Evolutionary conservation across 2,888 invertebrate species (phyloP).

Genomic region (Diplazon laetatorius): DNA sequence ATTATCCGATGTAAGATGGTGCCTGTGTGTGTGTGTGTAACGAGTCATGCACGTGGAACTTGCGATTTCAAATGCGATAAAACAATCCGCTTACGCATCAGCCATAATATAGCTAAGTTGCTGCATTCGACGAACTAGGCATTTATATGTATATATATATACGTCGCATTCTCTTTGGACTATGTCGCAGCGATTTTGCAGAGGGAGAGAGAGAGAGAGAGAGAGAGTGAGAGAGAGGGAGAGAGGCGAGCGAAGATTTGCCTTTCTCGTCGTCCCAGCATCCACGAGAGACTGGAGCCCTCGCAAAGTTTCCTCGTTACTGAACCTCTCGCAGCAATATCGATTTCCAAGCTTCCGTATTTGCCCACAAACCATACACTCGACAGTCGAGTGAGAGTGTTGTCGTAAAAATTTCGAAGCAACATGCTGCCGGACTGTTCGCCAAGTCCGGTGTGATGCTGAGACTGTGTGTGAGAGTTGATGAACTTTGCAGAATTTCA

Average conservation of each 20-base stretch:
- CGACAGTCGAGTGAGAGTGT: background rate
- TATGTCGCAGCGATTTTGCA: background rate
- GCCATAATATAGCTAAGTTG: conserved; percentile 15
- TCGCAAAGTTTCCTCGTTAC: conserved; percentile 23
- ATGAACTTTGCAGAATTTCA: conserved; percentile 14
- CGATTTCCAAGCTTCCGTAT: conserved; percentile 36
- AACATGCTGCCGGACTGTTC: background rate
- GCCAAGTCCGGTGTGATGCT: background rate
- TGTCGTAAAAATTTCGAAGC: conserved; percentile 6
- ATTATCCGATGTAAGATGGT: no score
- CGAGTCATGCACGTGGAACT: conserved; percentile 9
- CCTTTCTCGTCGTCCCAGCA: background rate
- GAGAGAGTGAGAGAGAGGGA: no score
- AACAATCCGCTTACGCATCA: conserved; percentile 63
- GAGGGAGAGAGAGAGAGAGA: no score
- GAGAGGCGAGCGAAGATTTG: background rate
- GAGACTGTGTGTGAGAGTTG: background rate
- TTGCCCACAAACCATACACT: conserved; percentile 9
- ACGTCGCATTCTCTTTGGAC: conserved; percentile 6
- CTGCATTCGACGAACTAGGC: conserved; percentile 4
- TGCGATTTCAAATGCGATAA: conserved; percentile 55
- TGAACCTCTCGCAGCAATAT: conserved; percentile 31
- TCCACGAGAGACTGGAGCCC: background rate
- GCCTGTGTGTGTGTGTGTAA: no score
- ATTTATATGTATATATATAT: no score